These are phyloP conservation scores for Melanargia galathea DNA, from an alignment of 2,888 invertebrate genomes.

Conservation along the genomic window DNA sequence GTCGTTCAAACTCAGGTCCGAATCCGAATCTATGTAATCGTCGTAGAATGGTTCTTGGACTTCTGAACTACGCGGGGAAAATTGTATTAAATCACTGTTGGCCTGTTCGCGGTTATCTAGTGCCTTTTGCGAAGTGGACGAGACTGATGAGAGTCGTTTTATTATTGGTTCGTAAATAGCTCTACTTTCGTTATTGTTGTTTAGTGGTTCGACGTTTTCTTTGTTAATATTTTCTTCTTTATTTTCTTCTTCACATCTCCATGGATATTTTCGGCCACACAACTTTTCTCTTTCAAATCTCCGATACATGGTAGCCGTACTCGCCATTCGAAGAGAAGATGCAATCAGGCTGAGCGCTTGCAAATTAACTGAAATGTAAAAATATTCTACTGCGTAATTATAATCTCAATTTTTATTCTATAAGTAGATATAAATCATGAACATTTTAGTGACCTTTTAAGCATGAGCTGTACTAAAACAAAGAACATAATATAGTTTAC, in stretches of 20 bases:
- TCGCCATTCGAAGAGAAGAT: slow-evolving; percentile 86
- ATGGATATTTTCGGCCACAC: slow-evolving; percentile 87
- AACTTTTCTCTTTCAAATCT: slow-evolving; percentile 90
- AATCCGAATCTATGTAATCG: slow-evolving; percentile 46
- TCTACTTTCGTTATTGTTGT: slow-evolving; percentile 47
- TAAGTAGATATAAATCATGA: too few relatives aligned
- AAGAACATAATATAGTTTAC: slow-evolving; percentile 6
- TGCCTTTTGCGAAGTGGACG: slow-evolving; percentile 45
- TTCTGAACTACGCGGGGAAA: slow-evolving; percentile 59
- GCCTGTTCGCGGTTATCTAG: slow-evolving; percentile 43
- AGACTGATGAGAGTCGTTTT: slow-evolving; percentile 50
- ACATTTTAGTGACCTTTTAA: background rate
- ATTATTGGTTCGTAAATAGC: slow-evolving; percentile 58
- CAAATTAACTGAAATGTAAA: slow-evolving; percentile 79
- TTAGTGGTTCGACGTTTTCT: slow-evolving; percentile 49
- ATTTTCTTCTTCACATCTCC: slow-evolving; percentile 63
- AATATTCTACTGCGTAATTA: background rate
- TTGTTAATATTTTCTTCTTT: slow-evolving; percentile 54
- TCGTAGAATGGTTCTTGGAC: slow-evolving; percentile 53
- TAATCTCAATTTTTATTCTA: too few relatives aligned
- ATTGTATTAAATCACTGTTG: slow-evolving; percentile 68
- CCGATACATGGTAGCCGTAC: slow-evolving; percentile 87
- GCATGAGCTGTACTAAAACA: background rate
- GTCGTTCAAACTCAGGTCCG: slow-evolving; percentile 64
- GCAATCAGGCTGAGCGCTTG: slow-evolving; percentile 86